Base-by-base conservation (phyloP, 2,797 vertebrate genomes). In the Huso huso region DNA sequence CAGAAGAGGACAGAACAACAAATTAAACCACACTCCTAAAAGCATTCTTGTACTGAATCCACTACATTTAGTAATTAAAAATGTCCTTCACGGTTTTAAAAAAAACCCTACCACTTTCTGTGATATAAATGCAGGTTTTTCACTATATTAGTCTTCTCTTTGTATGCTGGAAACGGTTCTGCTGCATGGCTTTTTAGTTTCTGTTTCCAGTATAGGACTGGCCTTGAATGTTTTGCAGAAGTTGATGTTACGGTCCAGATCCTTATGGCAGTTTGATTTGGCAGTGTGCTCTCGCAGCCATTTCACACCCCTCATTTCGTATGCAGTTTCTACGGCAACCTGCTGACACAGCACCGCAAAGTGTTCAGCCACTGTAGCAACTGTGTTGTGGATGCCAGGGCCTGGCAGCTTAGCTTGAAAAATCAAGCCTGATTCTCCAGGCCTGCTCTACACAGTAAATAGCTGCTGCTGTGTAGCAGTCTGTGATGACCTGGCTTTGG, bases 311-410 rank as follows among this genome's bases (percentile, higher is more conserved):
- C 68, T 78, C 67, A 73, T 73, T 78, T 80, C 71, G 70, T 73
- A 74, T 77, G 76, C 78, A 69, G 71, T 81, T 76, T 72, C 78
- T 73, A 76, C 78, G 76, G 78, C 69, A 72, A 81, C 76, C 72
- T 73, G 70, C 70, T 73, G 73, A 76, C 77, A 70, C 71, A 66
- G 72, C 76, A 71, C 69, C 70, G 66, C 59, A 68, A 37, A 65
- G 62, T 59, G 49, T 76, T 69, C 60, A 73, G 62, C 69, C 61
- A 49, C 51, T 66, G 72, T 67, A 68, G 37, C 60, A 50, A 65
- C 59, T 53, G 49, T 63, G 55, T 57, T 66, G 59, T 69, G 48
- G 68, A 10, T 68, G 65, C 62, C 61, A 66, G 59, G 49, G 48
- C 60, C 66, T 68, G 66, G 60, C 60, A 63, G 50, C 62, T 11